phyloP scores from a whole-genome alignment of 2,113 vertebrate genomes.

The Hippocampus mohnikei region DNA sequence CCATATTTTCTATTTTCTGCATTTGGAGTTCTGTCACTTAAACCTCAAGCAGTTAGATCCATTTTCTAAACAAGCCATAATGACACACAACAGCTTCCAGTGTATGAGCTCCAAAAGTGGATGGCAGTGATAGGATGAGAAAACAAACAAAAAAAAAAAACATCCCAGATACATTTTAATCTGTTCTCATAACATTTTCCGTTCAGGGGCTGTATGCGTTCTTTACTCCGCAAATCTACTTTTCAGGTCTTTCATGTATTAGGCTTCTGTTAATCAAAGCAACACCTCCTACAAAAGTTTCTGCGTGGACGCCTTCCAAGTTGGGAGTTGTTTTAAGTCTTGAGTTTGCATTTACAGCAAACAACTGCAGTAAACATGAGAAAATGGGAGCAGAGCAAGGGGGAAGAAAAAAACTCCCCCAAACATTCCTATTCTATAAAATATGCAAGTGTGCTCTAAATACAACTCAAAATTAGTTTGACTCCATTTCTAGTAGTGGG shows the following conservation, averaged over 20 bases:
- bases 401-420: not conserved
- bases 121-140: not conserved
- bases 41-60: not conserved
- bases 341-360: not conserved
- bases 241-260: not conserved
- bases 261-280: not conserved
- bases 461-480: not conserved
- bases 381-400: not conserved
- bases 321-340: constrained; percentile 12
- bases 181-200: not conserved
- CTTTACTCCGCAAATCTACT: not conserved
- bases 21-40: not conserved
- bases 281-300: constrained; percentile 1
- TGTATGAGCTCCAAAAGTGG: not conserved
- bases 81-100: not conserved
- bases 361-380: not conserved
- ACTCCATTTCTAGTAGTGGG: constrained; percentile 1
- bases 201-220: not conserved
- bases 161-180: not conserved
- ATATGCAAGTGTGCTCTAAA: constrained; percentile 5
- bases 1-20: not conserved
- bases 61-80: not conserved
- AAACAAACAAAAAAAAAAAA: not conserved
- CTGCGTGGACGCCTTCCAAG: constrained; percentile 15
- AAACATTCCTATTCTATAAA: not conserved